These are phyloP conservation scores for Eledone cirrhosa DNA, from an alignment of 2,888 invertebrate species.

Conservation along the genomic window DNA sequence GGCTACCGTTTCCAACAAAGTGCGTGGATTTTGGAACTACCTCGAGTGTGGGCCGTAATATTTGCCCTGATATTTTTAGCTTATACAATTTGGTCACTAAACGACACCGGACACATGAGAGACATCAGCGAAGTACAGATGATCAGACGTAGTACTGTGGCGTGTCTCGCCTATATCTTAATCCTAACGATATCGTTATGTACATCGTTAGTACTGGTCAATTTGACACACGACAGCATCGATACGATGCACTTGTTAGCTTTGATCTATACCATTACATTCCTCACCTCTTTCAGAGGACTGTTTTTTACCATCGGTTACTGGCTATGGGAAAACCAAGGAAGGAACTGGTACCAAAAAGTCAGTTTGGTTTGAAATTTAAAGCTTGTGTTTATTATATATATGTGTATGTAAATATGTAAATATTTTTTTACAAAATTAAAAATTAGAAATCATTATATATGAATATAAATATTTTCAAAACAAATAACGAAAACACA, in stretches of 20 bases:
- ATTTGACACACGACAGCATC: constrained; percentile 4
- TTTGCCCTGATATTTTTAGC: neutral
- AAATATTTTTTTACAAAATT: neutral
- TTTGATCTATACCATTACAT: constrained; percentile 13
- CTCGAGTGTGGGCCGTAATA: constrained; percentile 1
- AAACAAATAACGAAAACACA: neutral
- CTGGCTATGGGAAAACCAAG: constrained; percentile 20
- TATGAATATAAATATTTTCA: neutral
- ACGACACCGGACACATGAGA: constrained; percentile 16
- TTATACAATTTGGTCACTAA: constrained; percentile 1
- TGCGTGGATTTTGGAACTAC: constrained; percentile 22
- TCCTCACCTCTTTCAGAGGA: constrained; percentile 22
- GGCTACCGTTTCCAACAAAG: constrained; percentile 24
- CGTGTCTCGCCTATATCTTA: constrained; percentile 4
- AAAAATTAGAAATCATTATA: too few species aligned
- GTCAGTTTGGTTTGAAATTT: constrained; percentile 12
- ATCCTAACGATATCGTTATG: neutral
- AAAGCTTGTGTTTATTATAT: too few species aligned
- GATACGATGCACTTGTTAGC: neutral
- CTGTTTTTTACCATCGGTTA: constrained; percentile 7
- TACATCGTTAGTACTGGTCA: neutral
- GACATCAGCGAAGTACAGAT: neutral
- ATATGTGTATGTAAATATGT: too few species aligned
- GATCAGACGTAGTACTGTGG: neutral
- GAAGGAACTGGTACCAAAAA: constrained; percentile 5